Evolutionary conservation across 2,797 vertebrate genomes (phyloP), one percentile per base, ranked within the genome.

Genomic region (Fratercula arctica): DNA sequence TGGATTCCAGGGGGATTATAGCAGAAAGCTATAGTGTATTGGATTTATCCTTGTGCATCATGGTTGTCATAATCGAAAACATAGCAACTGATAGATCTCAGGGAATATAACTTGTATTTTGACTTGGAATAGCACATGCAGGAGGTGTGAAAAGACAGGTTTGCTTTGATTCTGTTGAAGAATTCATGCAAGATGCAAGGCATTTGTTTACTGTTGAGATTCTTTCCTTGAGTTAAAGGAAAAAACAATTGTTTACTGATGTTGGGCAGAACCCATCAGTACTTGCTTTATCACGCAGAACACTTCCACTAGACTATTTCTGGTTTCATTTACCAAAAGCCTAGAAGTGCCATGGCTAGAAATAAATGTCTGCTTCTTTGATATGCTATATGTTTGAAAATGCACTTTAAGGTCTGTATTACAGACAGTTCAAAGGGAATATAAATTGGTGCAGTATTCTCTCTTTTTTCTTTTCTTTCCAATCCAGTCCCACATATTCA

Each of bases 331-430:
- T 87, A 67, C 91, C 83, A 78, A 91, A 79, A 93, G 37, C 77
- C 81, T 90, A 50, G 48, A 95, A 91, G 35, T 93, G 63, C 57
- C 67, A 68, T 67, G 46, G 70, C 78, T 95, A 89, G 95, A 92
- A 96, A 88, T 92, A 90, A 92, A 70, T 73, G 43, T 81, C 91
- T 96, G 37, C 23, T 83, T 89, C 94, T 97, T 95, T 95, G 87
- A 95, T 96, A 80, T 87, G 83, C 86, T 87, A 4, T 93, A 89
- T 89, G 67, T 96, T 96, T 97, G 96, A 95, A 95, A 96, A 94
- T 87, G 85, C 89, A 89, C 73, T 94, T 92, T 93, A 87, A 95
- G 95, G 87, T 95, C 85, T 93, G 43, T 87, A 46, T 95, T 85
- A 92, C 78, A 93, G 90, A 41, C 39, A 93, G 93, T 95, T 96